Evolutionary conservation across 2,113 vertebrate genomes (phyloP).

Genomic region (Aphelocoma coerulescens): DNA sequence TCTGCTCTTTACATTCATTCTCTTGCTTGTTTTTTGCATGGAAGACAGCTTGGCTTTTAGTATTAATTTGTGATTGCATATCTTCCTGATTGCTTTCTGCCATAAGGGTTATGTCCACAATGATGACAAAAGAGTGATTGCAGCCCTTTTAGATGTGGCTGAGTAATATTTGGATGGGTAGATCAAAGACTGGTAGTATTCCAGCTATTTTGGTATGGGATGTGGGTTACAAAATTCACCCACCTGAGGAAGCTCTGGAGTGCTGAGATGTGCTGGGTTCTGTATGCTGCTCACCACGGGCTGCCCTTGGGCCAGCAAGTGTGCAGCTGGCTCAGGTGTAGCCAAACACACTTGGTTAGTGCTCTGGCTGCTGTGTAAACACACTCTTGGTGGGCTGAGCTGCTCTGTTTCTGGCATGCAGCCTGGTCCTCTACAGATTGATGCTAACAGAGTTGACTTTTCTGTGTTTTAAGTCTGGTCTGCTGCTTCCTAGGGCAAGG

Average conservation of each 20-base stretch:
- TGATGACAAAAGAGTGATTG: neutral
- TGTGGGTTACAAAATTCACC: neutral
- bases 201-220: neutral
- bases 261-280: neutral
- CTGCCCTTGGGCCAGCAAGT: neutral
- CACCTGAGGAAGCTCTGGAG: neutral
- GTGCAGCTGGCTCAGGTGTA: neutral
- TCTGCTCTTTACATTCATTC: neutral
- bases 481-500: neutral
- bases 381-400: neutral
- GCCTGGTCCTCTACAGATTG: neutral
- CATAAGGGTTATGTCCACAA: neutral
- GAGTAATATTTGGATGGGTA: neutral
- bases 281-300: neutral
- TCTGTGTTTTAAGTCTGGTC: neutral
- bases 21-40: neutral
- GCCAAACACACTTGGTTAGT: neutral
- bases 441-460: neutral
- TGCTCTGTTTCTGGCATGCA: neutral
- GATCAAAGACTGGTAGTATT: neutral
- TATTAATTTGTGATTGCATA: neutral
- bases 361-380: neutral
- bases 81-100: neutral
- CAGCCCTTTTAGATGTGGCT: neutral
- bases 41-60: neutral